Percentiles rank a stretch among this genome's conserved stretches.
Conservation (phyloP, 2,797 vertebrate genomes). For the Prunella strophiata region DNA sequence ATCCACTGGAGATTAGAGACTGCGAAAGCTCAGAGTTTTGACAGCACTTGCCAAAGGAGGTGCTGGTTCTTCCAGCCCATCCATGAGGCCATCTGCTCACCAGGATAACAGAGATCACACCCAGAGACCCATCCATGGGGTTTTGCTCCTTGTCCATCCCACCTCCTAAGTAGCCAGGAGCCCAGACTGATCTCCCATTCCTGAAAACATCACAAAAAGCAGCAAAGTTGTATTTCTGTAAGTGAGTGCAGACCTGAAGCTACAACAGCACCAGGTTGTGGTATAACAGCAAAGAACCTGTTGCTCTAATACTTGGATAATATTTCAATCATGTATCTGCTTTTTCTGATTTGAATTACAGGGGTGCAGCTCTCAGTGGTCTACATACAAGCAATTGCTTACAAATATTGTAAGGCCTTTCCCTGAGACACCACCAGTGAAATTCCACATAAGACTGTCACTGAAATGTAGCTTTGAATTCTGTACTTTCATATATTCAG, state of each 20-base stretch:
- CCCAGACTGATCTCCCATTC: neutral
- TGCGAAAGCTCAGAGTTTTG: neutral
- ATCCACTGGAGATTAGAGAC: neutral
- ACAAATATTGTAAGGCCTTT: neutral
- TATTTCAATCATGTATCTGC: neutral
- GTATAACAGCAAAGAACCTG: neutral
- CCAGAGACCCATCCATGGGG: fast-evolving
- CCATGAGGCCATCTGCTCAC: neutral
- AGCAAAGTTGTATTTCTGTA: neutral
- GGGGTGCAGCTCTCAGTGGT: neutral
- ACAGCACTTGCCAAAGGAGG: neutral
- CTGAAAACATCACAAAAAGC: neutral
- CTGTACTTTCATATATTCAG: neutral
- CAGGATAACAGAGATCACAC: neutral
- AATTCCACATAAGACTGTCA: neutral
- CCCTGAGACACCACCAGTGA: neutral
- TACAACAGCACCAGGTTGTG: neutral
- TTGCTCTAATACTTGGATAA: neutral
- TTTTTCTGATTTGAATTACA: neutral
- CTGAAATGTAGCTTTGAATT: neutral
- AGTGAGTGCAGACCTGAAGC: neutral
- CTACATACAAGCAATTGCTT: neutral
- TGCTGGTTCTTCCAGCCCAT: neutral
- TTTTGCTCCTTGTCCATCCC: neutral
- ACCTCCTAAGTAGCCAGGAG: neutral